Conservation (phyloP, 2,797 vertebrate genomes). For the Distichodus sexfasciatus region DNA sequence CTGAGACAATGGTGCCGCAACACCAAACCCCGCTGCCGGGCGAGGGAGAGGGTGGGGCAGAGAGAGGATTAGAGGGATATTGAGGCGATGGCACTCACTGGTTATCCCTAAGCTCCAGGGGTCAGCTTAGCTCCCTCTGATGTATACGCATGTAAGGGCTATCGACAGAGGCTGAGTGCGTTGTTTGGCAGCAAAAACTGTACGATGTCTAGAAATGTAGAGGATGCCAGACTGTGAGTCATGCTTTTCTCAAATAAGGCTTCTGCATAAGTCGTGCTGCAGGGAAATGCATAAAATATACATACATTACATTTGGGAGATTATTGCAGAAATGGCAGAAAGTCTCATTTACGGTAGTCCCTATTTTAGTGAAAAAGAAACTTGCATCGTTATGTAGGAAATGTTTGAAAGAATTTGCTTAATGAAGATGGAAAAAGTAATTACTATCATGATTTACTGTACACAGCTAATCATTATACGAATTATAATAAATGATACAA, state of each 20-base stretch:
- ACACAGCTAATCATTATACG: no score
- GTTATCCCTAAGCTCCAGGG: slow-evolving; percentile 33
- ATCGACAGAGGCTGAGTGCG: slow-evolving; percentile 21
- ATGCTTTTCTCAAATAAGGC: neutral
- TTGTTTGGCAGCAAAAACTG: slow-evolving; percentile 36
- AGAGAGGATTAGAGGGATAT: slow-evolving; percentile 39
- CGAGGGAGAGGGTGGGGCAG: neutral
- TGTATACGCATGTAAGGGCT: slow-evolving; percentile 13
- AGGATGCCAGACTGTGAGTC: neutral
- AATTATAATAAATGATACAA: no score
- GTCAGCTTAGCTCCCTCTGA: slow-evolving; percentile 27
- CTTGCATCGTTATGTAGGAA: no score
- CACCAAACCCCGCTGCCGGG: slow-evolving; percentile 8
- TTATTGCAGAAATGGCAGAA: neutral
- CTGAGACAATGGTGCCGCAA: neutral
- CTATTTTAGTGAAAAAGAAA: no score
- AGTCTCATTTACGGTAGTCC: no score
- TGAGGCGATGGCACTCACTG: slow-evolving; percentile 31
- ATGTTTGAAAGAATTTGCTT: no score
- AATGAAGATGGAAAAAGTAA: no score
- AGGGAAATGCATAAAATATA: neutral
- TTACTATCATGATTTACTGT: no score
- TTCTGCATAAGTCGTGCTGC: neutral
- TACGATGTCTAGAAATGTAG: neutral
- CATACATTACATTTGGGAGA: neutral